phyloP scores from a whole-genome alignment of 2,797 vertebrate species.

The Hoplostethus mediterraneus region DNA sequence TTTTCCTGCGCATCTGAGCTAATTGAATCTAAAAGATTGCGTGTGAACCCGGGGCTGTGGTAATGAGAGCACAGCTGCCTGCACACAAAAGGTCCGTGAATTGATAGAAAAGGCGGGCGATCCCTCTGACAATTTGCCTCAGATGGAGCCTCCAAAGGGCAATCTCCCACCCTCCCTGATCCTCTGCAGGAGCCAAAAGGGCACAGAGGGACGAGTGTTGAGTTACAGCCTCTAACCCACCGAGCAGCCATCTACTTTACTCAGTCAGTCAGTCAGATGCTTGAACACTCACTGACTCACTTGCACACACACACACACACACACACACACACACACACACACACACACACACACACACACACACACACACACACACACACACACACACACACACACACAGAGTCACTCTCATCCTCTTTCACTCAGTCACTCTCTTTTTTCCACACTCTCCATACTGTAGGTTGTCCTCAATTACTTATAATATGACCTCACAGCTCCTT shows the following conservation, averaged over 20 bases:
- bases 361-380: too few species aligned
- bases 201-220: conserved; percentile 61
- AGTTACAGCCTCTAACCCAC: conserved; percentile 50
- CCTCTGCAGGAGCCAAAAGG: conserved; percentile 68
- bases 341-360: not conserved
- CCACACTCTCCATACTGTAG: too few species aligned
- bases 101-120: conserved; percentile 76
- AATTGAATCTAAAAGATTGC: conserved; percentile 85
- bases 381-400: not conserved
- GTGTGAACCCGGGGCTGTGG: conserved; percentile 69
- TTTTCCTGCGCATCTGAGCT: conserved; percentile 77
- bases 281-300: not conserved
- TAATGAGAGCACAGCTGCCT: conserved; percentile 80
- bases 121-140: conserved; percentile 71
- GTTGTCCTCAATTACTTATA: too few species aligned
- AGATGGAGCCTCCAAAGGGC: conserved; percentile 76
- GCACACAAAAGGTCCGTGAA: conserved; percentile 77
- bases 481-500: too few species aligned
- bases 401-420: not conserved
- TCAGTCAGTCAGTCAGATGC: conserved; percentile 23
- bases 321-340: not conserved
- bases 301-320: not conserved
- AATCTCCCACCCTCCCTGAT: conserved; percentile 62
- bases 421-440: too few species aligned
- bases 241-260: conserved; percentile 14